Evolutionary conservation across 2,888 invertebrate species (phyloP), one percentile per base, ranked within the genome.

Genomic region (Balanococcus diminutus): DNA sequence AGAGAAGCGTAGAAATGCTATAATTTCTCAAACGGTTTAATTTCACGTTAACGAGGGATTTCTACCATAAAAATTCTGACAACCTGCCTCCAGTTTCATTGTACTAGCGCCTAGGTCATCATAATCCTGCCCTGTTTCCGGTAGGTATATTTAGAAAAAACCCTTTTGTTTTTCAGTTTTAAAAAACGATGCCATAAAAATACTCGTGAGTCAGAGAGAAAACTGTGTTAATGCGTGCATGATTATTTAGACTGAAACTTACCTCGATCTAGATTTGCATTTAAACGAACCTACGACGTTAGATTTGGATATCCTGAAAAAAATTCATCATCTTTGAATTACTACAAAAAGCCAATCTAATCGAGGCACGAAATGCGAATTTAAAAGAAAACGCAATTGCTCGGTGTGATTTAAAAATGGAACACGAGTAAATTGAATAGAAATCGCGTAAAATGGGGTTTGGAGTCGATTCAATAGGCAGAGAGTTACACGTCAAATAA

Each of bases 231-330:
- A 32, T 75, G 32, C 32, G n/a, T n/a, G n/a, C 28, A 25, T 75
- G 75, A 75, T 67, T 67, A 28, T 28, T 67, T 19, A 51, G 51
- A n/a, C n/a, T n/a, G n/a, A 8, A 67, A 67, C 75, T 75, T 75
- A 75, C 75, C 75, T 75, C 1, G 75, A 75, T 75, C 32, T 75
- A 75, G 32, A 32, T 75, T 75, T 75, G 36, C 75, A 75, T 32
- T 32, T 75, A 75, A 75, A 9, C 32, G 75, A 75, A 75, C 75
- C 75, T 75, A 75, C 75, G 75, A 75, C 75, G 32, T 2, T 75
- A 75, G 75, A 32, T 32, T 75, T 75, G 75, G 75, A 75, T n/a
- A 75, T 75, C 75, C 75, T 75, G 32, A 75, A 75, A 75, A 75
- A 75, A 67, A 67, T 22, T 25, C 25, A 67, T 28, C 25, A 67